These are phyloP conservation scores for Grantiella picta DNA, from an alignment of 2,113 vertebrate genomes.

Conservation along the genomic window DNA sequence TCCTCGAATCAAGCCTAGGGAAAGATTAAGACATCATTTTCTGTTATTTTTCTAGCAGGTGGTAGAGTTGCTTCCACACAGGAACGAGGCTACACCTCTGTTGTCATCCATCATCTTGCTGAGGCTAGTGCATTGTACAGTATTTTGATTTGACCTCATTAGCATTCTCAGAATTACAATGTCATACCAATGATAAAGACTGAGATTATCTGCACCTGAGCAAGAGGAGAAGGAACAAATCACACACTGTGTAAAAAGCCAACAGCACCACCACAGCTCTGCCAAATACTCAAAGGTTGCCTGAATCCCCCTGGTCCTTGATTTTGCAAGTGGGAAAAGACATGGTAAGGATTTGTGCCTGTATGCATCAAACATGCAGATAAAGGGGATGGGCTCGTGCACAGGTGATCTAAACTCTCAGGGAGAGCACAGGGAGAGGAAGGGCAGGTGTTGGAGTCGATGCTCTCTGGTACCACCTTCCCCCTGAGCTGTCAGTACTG, in stretches of 20 bases:
- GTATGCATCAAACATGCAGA: not conserved
- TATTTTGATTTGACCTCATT: constrained; percentile 30
- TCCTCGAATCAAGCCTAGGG: not conserved
- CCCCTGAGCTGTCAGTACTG: not conserved
- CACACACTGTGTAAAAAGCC: not conserved
- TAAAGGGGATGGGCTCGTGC: not conserved
- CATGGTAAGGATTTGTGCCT: not conserved
- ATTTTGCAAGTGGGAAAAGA: not conserved
- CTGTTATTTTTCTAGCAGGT: not conserved
- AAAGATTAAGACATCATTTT: constrained; percentile 16
- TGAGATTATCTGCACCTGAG: not conserved
- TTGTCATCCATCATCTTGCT: constrained; percentile 10
- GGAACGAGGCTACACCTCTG: not conserved
- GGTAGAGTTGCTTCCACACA: not conserved
- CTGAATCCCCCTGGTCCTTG: not conserved
- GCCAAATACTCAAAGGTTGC: not conserved
- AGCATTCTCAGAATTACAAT: constrained; percentile 35
- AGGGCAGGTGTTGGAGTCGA: not conserved
- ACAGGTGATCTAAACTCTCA: not conserved
- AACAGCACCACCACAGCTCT: not conserved
- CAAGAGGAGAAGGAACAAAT: not conserved
- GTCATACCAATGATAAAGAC: not conserved
- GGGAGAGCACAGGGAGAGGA: not conserved
- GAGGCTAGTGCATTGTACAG: not conserved
- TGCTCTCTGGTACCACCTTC: not conserved